Conservation (phyloP, 1,140 invertebrate genomes). For the Nylanderia fulva region DNA sequence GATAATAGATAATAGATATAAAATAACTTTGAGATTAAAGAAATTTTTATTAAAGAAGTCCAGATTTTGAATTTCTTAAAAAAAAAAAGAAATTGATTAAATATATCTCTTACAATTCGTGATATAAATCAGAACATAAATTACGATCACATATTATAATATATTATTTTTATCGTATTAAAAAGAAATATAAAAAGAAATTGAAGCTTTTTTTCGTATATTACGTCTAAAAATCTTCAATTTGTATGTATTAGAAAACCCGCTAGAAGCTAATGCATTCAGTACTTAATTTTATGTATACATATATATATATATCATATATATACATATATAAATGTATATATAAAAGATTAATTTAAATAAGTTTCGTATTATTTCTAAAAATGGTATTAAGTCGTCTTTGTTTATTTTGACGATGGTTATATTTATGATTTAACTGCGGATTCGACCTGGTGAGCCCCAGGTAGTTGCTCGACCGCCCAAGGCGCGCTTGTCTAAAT, state of each 20-base stretch:
- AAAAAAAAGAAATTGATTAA: not conserved
- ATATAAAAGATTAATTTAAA: too few species aligned
- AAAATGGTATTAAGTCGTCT: not conserved
- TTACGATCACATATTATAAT: not conserved
- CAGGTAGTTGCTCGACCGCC: conserved; percentile 37
- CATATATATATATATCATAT: too few species aligned
- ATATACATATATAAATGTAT: too few species aligned
- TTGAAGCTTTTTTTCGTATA: not conserved
- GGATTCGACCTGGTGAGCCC: conserved; percentile 13
- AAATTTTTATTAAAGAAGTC: not conserved
- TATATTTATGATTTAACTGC: conserved; percentile 11
- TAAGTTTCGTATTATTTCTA: not conserved
- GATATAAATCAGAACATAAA: not conserved
- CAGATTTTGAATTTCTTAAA: not conserved
- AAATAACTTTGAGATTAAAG: not conserved
- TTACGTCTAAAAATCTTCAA: not conserved
- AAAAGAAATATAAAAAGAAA: not conserved
- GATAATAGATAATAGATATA: not conserved
- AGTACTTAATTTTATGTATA: not conserved
- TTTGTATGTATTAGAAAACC: not conserved
- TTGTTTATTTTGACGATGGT: not conserved
- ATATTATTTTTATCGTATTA: not conserved
- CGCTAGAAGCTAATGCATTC: not conserved
- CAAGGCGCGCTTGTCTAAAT: conserved; percentile 43
- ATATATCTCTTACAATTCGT: not conserved